Evolutionary conservation across 2,797 vertebrate genomes (phyloP), one percentile per base, ranked within the genome.

Genomic region (Acridotheres tristis): DNA sequence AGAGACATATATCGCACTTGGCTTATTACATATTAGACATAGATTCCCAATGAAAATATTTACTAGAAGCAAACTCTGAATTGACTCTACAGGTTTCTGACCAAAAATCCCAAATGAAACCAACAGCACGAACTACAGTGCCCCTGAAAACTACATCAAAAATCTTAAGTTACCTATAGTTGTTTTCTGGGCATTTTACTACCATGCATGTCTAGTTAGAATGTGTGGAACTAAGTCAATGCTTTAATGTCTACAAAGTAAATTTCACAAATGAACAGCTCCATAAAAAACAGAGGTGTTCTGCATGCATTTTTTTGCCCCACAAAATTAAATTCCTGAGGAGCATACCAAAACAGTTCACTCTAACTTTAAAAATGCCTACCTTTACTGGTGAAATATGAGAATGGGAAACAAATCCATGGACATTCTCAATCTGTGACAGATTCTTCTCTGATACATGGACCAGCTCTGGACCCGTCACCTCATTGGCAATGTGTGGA

Each of bases 311-410:
- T 9, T n/a, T n/a, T 62, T 47, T 11, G 2, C 20, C 29, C 6
- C 4, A 18, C 4, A 36, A 47, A n/a, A 59, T 36, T 36, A 22
- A 38, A 66, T 16, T 51, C 47, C 53, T 66, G 21, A 5, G 48
- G 4, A 45, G 6, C 3, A 22, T 3, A 63, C 14, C 34, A 61
- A 17, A 85, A 55, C 22, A 85, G 27, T 21, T 65, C 26, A 85
- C 13, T 54, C 34, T 30, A 77, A 89, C 27, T 62, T 78, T 18
- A 19, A 54, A 71, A 74, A 84, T 27, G 32, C 96, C 73, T 99
- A 99, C 99, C 99, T 99, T 99, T 97, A 99, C 97, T 38, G 99
- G 99, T 8, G 99, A 99, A 98, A 99, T 99, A 95, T 99, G 99
- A 69, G 99, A 98, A 84, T 99, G 99, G 67, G 98, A 98, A 96